Percentiles rank a stretch among this genome's conserved stretches.
Conservation (phyloP, 2,797 vertebrate genomes). For the Sparidentex hasta region DNA sequence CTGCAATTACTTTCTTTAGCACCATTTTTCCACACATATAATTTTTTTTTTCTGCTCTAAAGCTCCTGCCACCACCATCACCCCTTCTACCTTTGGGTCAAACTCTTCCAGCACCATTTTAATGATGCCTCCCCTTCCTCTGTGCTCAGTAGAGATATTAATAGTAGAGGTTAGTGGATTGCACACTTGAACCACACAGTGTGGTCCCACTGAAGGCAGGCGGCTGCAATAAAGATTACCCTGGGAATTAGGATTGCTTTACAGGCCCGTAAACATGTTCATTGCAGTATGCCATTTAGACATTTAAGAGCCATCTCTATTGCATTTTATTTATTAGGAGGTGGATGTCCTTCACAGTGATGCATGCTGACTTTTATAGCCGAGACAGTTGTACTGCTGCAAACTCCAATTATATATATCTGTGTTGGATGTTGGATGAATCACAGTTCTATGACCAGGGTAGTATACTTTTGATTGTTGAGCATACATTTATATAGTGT, state of each 20-base stretch:
- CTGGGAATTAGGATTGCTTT: constrained; percentile 44
- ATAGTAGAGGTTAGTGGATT: constrained; percentile 43
- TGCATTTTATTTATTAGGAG: constrained; percentile 58
- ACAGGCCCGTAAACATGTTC: constrained; percentile 55
- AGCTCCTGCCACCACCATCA: constrained; percentile 22
- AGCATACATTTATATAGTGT: neutral
- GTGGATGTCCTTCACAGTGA: constrained; percentile 43
- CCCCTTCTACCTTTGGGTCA: constrained; percentile 56
- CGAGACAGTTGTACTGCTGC: constrained; percentile 9
- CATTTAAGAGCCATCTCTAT: constrained; percentile 55
- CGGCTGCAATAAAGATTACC: constrained; percentile 47
- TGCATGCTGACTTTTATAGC: constrained; percentile 33
- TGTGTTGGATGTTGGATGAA: neutral
- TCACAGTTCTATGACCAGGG: neutral
- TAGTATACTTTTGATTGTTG: too few species aligned
- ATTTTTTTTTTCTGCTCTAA: constrained; percentile 22
- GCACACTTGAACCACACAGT: constrained; percentile 11
- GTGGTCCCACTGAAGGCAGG: constrained; percentile 15
- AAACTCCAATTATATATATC: constrained; percentile 17
- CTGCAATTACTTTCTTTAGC: constrained; percentile 19
- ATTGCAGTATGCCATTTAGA: constrained; percentile 40
- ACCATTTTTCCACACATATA: constrained; percentile 18
- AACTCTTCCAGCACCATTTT: constrained; percentile 57
- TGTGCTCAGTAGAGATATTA: constrained; percentile 49
- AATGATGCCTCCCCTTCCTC: constrained; percentile 55